Conservation (phyloP, 64 coral and sea anemone species). For the Pachyseris speciosa region DNA sequence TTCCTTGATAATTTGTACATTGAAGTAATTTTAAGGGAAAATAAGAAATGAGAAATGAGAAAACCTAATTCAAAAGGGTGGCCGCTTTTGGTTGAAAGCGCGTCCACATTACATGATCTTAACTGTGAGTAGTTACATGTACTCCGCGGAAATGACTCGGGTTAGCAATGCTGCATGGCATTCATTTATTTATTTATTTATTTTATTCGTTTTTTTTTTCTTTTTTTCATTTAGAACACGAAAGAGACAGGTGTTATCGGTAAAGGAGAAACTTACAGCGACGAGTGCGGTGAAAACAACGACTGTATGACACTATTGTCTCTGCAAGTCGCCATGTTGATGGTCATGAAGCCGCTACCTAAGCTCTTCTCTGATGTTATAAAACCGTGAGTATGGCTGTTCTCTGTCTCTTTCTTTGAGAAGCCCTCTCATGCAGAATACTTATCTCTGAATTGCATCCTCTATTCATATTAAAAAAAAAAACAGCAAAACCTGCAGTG, state of each 20-base stretch:
- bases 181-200: neutral
- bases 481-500: too few species aligned
- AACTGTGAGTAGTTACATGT: too few species aligned
- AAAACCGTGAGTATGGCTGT: slow-evolving; percentile 76
- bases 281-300: slow-evolving; percentile 80
- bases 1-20: too few species aligned
- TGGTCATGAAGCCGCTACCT: slow-evolving; percentile 98
- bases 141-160: too few species aligned
- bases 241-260: slow-evolving; percentile 70
- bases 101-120: too few species aligned
- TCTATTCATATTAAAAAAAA: too few species aligned
- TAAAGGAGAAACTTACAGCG: slow-evolving; percentile 85
- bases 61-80: too few species aligned
- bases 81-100: too few species aligned
- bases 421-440: neutral
- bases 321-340: slow-evolving; percentile 97
- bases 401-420: neutral
- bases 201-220: neutral
- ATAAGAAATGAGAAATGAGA: too few species aligned
- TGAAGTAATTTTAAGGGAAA: too few species aligned
- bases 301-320: slow-evolving; percentile 97
- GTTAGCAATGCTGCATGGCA: neutral
- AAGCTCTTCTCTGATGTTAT: slow-evolving; percentile 85
- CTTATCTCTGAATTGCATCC: too few species aligned
- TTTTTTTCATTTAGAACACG: slow-evolving; percentile 49